A percentile compares a stretch with the other conserved stretches of the same genome.
Conservation (phyloP, 2,797 vertebrate genomes). For the Psittacula echo region DNA sequence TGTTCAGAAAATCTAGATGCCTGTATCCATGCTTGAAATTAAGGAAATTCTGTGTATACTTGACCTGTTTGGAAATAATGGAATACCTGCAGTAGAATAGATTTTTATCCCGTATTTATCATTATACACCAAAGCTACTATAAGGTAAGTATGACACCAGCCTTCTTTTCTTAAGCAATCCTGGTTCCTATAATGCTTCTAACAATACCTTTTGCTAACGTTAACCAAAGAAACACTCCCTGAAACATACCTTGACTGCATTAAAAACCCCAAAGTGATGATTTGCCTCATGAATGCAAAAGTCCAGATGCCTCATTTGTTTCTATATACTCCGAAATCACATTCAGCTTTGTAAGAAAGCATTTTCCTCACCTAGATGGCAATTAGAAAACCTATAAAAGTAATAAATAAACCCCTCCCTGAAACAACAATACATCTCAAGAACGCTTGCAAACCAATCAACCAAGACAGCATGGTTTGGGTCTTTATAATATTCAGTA, state of each 20-base stretch:
- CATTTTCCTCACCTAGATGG: neutral
- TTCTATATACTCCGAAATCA: neutral
- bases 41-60: neutral
- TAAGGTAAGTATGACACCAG: neutral
- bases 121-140: neutral
- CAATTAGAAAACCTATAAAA: neutral
- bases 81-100: neutral
- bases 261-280: neutral
- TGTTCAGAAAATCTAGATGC: neutral
- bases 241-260: neutral
- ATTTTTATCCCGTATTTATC: neutral
- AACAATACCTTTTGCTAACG: neutral
- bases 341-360: neutral
- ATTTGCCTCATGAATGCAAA: neutral
- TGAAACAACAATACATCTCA: neutral
- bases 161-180: neutral
- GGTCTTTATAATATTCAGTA: neutral
- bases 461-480: neutral
- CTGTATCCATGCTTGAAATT: neutral
- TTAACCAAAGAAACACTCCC: neutral
- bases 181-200: neutral
- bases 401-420: neutral
- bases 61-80: neutral
- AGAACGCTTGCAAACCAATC: neutral
- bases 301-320: neutral